A percentile compares a stretch with the other conserved stretches of the same genome.
Evolutionary conservation across 2,113 vertebrate species (phyloP).

Genomic region (Rattus rattus): DNA sequence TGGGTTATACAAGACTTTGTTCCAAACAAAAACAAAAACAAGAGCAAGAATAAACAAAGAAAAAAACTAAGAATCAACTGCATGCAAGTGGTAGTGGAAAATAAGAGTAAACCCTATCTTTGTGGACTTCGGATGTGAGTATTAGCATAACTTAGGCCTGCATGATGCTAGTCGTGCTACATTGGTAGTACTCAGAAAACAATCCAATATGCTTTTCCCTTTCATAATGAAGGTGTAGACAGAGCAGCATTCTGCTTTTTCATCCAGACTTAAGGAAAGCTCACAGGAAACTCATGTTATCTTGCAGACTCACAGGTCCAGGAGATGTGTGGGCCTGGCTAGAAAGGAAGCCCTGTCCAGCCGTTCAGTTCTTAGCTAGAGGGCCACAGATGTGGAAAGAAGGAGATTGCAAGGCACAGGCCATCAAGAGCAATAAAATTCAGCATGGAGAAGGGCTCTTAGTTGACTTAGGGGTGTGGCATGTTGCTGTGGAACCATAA

Average conservation of each 20-base stretch:
- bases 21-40: background rate
- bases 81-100: background rate
- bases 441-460: background rate
- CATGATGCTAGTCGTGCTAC: slow-evolving; percentile 22
- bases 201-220: slow-evolving; percentile 38
- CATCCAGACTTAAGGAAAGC: slow-evolving; percentile 7
- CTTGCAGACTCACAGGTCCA: background rate
- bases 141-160: background rate
- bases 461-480: slow-evolving; percentile 59
- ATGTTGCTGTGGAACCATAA: slow-evolving; percentile 47
- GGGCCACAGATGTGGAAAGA: slow-evolving; percentile 53
- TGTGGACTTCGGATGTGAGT: background rate
- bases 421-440: slow-evolving; percentile 62
- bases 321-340: background rate
- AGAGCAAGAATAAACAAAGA: background rate
- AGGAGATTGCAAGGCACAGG: slow-evolving; percentile 39
- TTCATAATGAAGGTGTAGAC: background rate
- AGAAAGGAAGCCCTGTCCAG: background rate
- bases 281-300: slow-evolving; percentile 7
- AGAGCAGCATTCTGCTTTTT: slow-evolving; percentile 23
- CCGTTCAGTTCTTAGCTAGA: slow-evolving; percentile 14
- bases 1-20: background rate
- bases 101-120: background rate
- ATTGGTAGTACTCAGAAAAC: background rate
- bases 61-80: background rate